phyloP scores from a whole-genome alignment of 2,113 vertebrate species.

The Rhipidura dahli region DNA sequence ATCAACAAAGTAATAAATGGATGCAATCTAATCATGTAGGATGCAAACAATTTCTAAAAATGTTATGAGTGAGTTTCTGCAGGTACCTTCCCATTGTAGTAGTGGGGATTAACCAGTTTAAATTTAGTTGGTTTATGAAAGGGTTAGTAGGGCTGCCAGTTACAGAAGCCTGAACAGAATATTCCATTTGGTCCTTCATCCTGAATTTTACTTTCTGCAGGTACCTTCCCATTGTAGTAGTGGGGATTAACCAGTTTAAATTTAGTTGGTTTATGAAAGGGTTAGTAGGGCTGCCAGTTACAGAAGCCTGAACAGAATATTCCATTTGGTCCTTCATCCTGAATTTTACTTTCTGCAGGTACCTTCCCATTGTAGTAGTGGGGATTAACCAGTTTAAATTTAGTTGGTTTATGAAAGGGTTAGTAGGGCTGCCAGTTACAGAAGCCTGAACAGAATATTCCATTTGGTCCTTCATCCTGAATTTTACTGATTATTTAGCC shows the following conservation, averaged over 20 bases:
- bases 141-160: not conserved
- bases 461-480: not conserved
- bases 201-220: no score
- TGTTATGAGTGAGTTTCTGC: not conserved
- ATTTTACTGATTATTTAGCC: not conserved
- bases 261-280: not conserved
- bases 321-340: not conserved
- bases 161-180: not conserved
- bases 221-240: not conserved
- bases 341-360: not conserved
- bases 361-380: not conserved
- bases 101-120: not conserved
- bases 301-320: not conserved
- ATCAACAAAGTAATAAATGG: not conserved
- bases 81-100: not conserved
- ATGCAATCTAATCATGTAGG: not conserved
- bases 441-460: not conserved
- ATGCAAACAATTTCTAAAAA: not conserved
- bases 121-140: not conserved
- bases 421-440: not conserved
- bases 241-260: not conserved
- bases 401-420: not conserved
- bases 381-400: not conserved
- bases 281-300: not conserved
- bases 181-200: not conserved